Conservation (phyloP, 2,113 vertebrate species). For the Corythaixoides concolor region DNA sequence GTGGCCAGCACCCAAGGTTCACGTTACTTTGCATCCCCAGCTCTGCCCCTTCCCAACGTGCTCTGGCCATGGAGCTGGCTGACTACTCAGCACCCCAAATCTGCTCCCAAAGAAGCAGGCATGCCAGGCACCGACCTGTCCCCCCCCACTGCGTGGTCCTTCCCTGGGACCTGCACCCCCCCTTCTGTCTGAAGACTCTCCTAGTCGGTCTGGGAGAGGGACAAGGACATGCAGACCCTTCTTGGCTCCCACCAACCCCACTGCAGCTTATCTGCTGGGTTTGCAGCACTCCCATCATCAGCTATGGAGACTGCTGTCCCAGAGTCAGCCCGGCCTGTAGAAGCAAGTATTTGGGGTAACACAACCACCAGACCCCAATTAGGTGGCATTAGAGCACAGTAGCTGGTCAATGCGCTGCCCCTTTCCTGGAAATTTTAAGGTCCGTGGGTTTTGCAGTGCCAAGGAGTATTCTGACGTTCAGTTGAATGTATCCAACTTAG, state of each 20-base stretch:
- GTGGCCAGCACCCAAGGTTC: too few species aligned
- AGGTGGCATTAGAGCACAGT: accelerated
- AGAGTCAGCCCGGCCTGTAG: background rate
- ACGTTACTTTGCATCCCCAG: background rate
- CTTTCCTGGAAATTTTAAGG: background rate
- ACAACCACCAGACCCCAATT: background rate
- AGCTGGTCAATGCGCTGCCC: background rate
- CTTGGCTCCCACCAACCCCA: too few species aligned
- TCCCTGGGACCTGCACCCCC: accelerated
- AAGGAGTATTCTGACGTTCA: background rate
- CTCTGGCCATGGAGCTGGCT: background rate
- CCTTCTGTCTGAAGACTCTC: background rate
- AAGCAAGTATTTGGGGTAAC: accelerated
- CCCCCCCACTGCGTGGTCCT: background rate
- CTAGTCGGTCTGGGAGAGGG: background rate
- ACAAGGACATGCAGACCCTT: background rate
- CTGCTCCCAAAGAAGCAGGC: background rate
- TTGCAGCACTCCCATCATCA: background rate
- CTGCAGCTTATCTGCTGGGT: background rate
- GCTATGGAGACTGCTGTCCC: background rate
- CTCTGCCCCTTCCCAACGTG: background rate
- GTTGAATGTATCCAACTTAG: background rate
- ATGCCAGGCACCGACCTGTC: background rate
- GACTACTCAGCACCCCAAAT: background rate
- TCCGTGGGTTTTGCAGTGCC: background rate